phyloP scores from a whole-genome alignment of 2,113 vertebrate species.

The Vulpes vulpes region DNA sequence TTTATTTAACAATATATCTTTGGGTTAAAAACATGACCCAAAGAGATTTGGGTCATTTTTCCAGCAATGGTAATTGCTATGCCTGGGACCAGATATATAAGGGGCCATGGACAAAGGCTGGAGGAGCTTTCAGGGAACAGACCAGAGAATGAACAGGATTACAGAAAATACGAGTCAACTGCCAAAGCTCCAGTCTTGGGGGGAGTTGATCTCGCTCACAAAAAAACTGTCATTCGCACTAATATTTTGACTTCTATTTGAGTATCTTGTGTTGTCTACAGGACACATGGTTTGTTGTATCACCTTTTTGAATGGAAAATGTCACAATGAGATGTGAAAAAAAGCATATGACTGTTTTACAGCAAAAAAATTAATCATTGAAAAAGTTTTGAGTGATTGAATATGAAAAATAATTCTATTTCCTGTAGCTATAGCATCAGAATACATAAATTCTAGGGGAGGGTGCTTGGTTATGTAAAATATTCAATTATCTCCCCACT shows the following conservation, averaged over 20 bases:
- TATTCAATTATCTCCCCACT: background rate
- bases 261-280: background rate
- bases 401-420: slow-evolving; percentile 38
- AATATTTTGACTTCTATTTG: background rate
- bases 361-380: background rate
- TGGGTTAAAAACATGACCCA: background rate
- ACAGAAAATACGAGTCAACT: background rate
- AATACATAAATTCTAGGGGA: background rate
- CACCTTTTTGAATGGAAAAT: background rate
- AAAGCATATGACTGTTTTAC: background rate
- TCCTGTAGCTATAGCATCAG: background rate
- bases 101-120: background rate
- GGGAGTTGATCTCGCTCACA: background rate
- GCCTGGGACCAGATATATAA: background rate
- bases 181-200: no score
- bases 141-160: background rate
- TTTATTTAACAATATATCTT: background rate
- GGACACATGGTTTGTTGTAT: background rate
- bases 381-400: background rate
- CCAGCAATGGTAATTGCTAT: background rate
- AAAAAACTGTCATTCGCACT: background rate
- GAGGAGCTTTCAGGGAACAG: background rate
- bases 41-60: background rate
- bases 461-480: background rate
- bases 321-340: background rate